Percentiles rank a stretch among this genome's conserved stretches.
phyloP scores from a whole-genome alignment of 92 coral and sea anemone genomes.

The Epizoanthus ramosus region DNA sequence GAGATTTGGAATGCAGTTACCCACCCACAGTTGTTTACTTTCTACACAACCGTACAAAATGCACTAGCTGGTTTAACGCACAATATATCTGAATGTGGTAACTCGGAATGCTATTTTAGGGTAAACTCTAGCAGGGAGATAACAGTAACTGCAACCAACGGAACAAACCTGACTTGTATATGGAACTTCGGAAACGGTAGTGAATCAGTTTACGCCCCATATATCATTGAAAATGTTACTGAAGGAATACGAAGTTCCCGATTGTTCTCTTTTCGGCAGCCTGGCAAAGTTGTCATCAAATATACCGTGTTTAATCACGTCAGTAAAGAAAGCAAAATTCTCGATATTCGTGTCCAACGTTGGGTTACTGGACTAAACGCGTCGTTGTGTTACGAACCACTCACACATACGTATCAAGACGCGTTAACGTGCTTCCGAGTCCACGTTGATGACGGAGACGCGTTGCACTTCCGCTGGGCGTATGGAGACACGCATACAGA shows the following conservation, averaged over 20 bases:
- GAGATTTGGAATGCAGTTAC: neutral
- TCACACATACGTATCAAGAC: conserved; percentile 66
- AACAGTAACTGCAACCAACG: conserved; percentile 34
- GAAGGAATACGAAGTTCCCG: conserved; percentile 57
- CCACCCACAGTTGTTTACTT: neutral
- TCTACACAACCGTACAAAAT: conserved; percentile 5
- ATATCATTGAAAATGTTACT: conserved; percentile 2
- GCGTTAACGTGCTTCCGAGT: conserved; percentile 58
- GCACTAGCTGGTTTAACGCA: conserved; percentile 19
- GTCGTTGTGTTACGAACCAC: conserved; percentile 59
- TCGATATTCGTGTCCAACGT: conserved; percentile 55
- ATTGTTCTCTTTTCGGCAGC: conserved; percentile 13
- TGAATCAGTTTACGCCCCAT: conserved; percentile 43
- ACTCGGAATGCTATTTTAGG: conserved; percentile 1
- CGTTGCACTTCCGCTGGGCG: conserved; percentile 55
- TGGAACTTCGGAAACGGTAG: conserved; percentile 47
- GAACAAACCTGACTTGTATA: conserved; percentile 74
- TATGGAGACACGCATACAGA: conserved; percentile 5
- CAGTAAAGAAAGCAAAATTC: conserved; percentile 6
- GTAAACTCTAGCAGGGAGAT: conserved; percentile 19
- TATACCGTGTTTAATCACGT: conserved; percentile 58
- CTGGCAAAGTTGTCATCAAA: conserved; percentile 23
- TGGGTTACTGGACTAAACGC: conserved; percentile 63
- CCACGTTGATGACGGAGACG: conserved; percentile 45
- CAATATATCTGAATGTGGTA: neutral